Conservation (phyloP, 1,140 invertebrate species). For the Drosophila nannoptera region DNA sequence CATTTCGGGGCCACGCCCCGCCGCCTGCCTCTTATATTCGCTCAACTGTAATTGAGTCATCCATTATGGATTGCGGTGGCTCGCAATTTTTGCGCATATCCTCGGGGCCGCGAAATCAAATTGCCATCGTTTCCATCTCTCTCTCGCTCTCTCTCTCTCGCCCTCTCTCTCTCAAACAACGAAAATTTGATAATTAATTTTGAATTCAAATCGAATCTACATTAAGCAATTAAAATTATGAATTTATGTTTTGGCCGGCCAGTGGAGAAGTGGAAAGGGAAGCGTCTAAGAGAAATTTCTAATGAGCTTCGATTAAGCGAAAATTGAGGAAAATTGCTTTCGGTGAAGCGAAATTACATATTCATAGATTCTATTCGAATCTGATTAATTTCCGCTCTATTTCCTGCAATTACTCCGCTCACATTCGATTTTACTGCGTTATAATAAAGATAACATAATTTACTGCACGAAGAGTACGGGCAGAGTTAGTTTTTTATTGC, state of each 20-base stretch:
- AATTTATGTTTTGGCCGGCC: not conserved
- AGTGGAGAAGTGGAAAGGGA: no score
- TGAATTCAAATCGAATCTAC: not conserved
- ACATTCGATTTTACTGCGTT: no score
- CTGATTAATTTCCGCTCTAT: not conserved
- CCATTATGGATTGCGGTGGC: conserved; percentile 30
- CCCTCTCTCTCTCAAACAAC: not conserved
- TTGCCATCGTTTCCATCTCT: conserved; percentile 15
- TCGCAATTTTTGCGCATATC: conserved; percentile 11
- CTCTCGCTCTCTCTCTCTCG: no score
- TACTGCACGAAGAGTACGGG: not conserved
- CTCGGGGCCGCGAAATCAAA: conserved; percentile 13
- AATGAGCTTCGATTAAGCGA: no score
- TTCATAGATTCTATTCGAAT: no score
- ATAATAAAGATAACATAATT: not conserved
- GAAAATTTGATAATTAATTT: conserved; percentile 29
- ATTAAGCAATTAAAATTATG: conserved; percentile 25
- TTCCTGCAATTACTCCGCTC: not conserved
- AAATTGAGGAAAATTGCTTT: no score
- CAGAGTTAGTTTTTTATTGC: not conserved
- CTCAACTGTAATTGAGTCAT: conserved; percentile 25
- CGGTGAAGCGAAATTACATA: no score
- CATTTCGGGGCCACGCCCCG: no score
- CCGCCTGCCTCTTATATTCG: no score
- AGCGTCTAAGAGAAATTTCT: no score